Percentiles rank a stretch among this genome's conserved stretches.
phyloP scores from a whole-genome alignment of 2,797 vertebrate genomes.

The Phalanger gymnotis region DNA sequence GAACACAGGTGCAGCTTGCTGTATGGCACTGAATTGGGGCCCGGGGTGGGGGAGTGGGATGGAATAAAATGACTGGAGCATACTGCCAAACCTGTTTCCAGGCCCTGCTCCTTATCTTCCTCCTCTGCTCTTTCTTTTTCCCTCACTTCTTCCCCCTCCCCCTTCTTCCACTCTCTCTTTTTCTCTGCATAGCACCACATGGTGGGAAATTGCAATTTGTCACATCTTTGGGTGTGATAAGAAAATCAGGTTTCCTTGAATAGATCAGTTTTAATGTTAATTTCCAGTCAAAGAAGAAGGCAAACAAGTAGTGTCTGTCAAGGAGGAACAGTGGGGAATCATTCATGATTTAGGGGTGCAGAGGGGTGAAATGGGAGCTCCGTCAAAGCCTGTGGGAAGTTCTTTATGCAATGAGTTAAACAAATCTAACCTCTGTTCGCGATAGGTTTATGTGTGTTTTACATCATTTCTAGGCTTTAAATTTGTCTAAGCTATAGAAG shows the following conservation, averaged over 20 bases:
- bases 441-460: not conserved
- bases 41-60: not conserved
- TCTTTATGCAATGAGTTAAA: not conserved
- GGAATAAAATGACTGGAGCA: conserved; percentile 5
- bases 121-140: conserved; percentile 28
- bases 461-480: not conserved
- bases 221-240: conserved; percentile 78
- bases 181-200: conserved; percentile 51
- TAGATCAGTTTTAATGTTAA: conserved; percentile 82
- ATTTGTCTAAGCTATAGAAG: not conserved
- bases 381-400: not conserved
- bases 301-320: not conserved
- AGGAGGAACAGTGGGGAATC: not conserved
- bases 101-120: conserved; percentile 16
- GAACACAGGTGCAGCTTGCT: conserved; percentile 72
- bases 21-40: conserved; percentile 34
- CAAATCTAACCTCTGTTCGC: not conserved
- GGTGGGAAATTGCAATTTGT: conserved; percentile 80
- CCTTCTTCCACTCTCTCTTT: conserved; percentile 29
- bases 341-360: not conserved
- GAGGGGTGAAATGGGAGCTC: not conserved
- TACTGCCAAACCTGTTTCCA: not conserved
- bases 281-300: conserved; percentile 65
- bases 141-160: conserved; percentile 27
- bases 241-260: conserved; percentile 77